Evolutionary conservation across 2,113 vertebrate genomes (phyloP), one percentile per base, ranked within the genome.

Genomic region (Cyphomyrus plagiostoma): DNA sequence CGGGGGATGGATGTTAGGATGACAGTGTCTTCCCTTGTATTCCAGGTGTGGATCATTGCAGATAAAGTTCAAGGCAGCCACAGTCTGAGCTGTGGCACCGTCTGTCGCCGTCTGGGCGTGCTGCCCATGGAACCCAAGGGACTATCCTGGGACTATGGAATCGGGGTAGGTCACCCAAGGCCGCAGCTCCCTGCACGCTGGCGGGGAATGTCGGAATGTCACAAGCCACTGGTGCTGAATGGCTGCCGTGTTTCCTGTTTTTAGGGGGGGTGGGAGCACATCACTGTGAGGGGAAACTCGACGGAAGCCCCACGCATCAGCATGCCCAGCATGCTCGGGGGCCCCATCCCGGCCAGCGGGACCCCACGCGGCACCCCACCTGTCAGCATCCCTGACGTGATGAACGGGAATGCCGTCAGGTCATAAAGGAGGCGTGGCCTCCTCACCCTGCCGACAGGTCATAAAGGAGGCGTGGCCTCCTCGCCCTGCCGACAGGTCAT

Each of bases 11-110:
- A 80, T 80, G 15, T 42, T 42, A 19, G 35, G 17, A 17, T 80
- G 74, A 13, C 35, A 19, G 13, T 87, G 50, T 56, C 26, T 23
- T 58, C 52, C 52, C 7, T 48, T 90, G 80, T 66, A 70, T 83
- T 92, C 9, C 89, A 99, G 98, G 96, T 99, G 92, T 99, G 98
- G 98, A 97, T 99, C 92, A 98, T 99, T n/a, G 98, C 98, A 48
- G 96, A 98, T 94, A 99, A 98, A 90, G 98, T 99, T 17, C 98
- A 99, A 93, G 98, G 98, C 82, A 99, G 97, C 90, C 98, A 97
- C 70, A 95, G 98, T 89, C 93, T 99, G 95, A 99, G 98, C 95
- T 97, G 96, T 42, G 98, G 98, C 3, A 99, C 98, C 0, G 97
- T 99, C 83, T 99, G 98, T 86, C 98, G 95, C 58, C 96, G 98